Conservation (phyloP, 2,113 vertebrate species). For the Rhinolophus ferrumequinum region DNA sequence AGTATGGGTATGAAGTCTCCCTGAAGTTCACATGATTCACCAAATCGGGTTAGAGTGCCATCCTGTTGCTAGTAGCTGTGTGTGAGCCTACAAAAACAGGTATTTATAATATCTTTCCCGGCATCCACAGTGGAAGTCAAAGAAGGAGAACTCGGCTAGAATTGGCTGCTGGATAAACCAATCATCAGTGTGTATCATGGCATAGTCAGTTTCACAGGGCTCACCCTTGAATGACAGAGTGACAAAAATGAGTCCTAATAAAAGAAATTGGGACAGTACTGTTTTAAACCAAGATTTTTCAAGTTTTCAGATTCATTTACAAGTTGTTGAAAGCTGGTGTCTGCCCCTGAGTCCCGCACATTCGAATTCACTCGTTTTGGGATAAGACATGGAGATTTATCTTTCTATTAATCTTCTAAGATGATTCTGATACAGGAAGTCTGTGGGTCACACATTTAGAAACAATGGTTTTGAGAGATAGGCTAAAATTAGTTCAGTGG, state of each 20-base stretch:
- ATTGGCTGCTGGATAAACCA: neutral
- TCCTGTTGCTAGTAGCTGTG: neutral
- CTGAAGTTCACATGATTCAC: no score
- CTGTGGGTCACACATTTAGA: neutral
- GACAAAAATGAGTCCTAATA: neutral
- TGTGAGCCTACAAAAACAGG: no score
- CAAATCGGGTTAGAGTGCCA: neutral
- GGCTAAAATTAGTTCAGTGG: neutral
- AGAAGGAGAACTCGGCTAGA: neutral
- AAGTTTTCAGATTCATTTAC: neutral
- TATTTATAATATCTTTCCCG: no score
- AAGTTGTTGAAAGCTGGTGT: neutral
- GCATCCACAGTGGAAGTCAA: no score
- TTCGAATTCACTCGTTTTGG: neutral
- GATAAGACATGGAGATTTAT: neutral
- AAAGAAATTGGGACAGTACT: neutral
- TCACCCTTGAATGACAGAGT: neutral
- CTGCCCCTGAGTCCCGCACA: neutral
- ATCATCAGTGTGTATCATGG: neutral
- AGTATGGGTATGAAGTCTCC: no score
- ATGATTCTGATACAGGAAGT: neutral
- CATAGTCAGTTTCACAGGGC: neutral
- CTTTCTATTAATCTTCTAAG: neutral
- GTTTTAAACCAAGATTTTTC: neutral
- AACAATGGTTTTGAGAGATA: neutral